Evolutionary conservation across 1,140 invertebrate species (phyloP).

Genomic region (Bombus breviceps): DNA sequence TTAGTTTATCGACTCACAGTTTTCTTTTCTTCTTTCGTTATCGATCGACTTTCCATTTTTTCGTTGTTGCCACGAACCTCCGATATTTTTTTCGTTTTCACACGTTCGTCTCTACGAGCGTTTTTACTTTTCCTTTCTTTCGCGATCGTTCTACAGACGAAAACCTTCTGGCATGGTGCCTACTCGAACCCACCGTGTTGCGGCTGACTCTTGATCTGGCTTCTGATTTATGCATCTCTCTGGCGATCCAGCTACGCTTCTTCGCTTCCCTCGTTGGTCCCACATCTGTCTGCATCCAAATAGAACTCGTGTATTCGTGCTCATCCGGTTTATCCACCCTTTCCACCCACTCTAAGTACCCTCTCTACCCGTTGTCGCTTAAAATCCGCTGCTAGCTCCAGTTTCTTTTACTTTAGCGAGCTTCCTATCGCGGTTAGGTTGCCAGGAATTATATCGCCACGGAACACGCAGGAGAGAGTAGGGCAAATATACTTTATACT

Average conservation of each 20-base stretch:
- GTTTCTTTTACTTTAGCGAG: constrained; percentile 28
- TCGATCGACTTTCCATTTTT: not conserved
- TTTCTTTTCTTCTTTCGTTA: not conserved
- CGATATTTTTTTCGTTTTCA: not conserved
- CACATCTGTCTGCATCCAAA: not conserved
- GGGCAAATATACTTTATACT: not conserved
- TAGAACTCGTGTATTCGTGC: not conserved
- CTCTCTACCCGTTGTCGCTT: not conserved
- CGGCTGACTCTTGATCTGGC: constrained; percentile 51
- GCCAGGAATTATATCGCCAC: not conserved
- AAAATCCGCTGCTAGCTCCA: not conserved
- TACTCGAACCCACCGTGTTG: constrained; percentile 13
- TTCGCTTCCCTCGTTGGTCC: not conserved
- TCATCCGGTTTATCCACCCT: not conserved
- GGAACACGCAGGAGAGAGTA: not conserved
- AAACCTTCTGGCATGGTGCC: constrained; percentile 34
- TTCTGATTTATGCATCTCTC: constrained; percentile 37
- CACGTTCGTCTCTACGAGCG: not conserved
- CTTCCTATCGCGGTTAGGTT: constrained; percentile 3
- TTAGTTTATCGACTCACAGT: not conserved
- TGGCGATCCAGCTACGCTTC: constrained; percentile 24
- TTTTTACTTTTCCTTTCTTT: not conserved
- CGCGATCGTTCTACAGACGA: not conserved
- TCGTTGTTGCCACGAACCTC: not conserved
- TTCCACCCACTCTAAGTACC: too few relatives aligned